Base-by-base conservation (phyloP, 35 echinoderm and acorn worm species). In the Diadema setosum region DNA sequence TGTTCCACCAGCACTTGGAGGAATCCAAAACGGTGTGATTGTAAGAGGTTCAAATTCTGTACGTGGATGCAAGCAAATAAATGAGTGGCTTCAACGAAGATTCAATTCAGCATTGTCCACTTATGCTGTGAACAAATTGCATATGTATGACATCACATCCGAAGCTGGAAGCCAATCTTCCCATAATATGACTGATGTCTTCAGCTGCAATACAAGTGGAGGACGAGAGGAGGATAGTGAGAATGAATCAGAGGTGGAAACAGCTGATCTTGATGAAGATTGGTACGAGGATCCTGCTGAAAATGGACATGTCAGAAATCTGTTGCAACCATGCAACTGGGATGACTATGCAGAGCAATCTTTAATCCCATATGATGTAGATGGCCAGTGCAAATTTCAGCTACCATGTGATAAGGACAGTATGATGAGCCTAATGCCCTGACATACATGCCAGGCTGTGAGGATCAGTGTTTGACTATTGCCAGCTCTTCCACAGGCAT, bases 371-470 rank as follows among this genome's bases (percentile, higher is more conserved):
- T 84, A 59, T 60, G 82, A 59, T 39, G 52, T 84, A 27, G 50
- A 84, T 84, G 50, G 31, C 42, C 50, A 31, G 23, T n/a, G 50
- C 45, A 60, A 84, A 42, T 84, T 56, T 39, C 3, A 55, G 45
- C 33, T 84, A 56, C 34, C 50, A 34, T 48, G 45, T 8, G 24
- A 48, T 34, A 84, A 84, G 39, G 3, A 48, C 20, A 84, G 31
- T 31, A 84, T 84, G 82, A 84, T 82, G 80, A 82, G 14, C n/a
- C n/a, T n/a, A n/a, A n/a, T n/a, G n/a, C n/a, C n/a, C 48, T 52
- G n/a, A 52, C 9, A 11, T 52, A 52, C 48, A 52, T n/a, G 48
- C 48, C 9, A 52, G 48, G n/a, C 48, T 52, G 9, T 11, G 9
- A 52, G 48, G 9, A 52, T 11, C 48, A 52, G 9, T n/a, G 48